Base-by-base conservation (phyloP, 1,140 invertebrate genomes). In the Asobara japonica region DNA sequence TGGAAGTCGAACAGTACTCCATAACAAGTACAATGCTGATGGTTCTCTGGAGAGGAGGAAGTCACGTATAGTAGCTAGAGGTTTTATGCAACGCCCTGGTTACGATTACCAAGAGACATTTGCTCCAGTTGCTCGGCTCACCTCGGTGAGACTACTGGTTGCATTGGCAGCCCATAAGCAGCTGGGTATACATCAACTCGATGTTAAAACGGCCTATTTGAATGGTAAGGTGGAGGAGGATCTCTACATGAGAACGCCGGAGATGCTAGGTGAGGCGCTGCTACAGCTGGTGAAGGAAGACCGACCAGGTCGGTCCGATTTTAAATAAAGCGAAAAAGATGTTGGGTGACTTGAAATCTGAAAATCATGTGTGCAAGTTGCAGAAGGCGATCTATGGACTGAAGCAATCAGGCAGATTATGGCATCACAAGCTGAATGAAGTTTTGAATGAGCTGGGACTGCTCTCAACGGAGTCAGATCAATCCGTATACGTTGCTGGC, bases 1-100 rank as follows among this genome's bases (percentile, higher is more conserved):
- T 16, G 79, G 77, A n/a, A 73, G 76, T 67, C 74, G 78, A 71
- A 83, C 79, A 74, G 82, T 87, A 10, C 80, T 80, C 11, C 81
- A 76, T 70, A 77, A 80, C n/a, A 86, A 86, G 51, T 56, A 36
- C 20, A 56, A 74, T 27, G 10, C 66, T 51, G 65, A 76, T 36
- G 69, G 61, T 16, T 64, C 25, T 20, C n/a, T 77, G 1, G 60
- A 60, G 31, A 30, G 72, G 0, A 62, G 73, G 78, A n/a, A n/a
- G n/a, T n/a, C n/a, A n/a, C n/a, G n/a, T n/a, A n/a, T n/a, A n/a
- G n/a, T n/a, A n/a, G n/a, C 73, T 0, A 77, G 77, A 64, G 79
- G 76, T 1, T 79, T 33, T 51, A 16, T 27, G 20, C 78, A 81
- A 61, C 38, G 18, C 0, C 41, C 68, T 10, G 77, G 78, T 7